Evolutionary conservation across 2,113 vertebrate genomes (phyloP), one percentile per base, ranked within the genome.

Genomic region (Syngnathus scovelli): DNA sequence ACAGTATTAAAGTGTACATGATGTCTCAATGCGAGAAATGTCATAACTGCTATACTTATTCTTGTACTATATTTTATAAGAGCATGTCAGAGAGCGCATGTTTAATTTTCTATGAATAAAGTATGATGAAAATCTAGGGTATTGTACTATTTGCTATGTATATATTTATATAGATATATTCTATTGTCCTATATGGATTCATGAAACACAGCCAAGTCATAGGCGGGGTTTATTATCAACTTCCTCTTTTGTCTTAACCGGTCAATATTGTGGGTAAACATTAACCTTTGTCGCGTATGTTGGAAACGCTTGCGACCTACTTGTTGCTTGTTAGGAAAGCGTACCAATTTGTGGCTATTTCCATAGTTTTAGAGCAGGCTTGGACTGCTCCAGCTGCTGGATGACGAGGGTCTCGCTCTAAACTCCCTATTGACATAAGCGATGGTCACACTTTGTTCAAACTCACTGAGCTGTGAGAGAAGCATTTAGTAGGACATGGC

Each of bases 261-360:
- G 71, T 70, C 77, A 72, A 39, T 70, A 71, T 83, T 75, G 74
- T 64, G 41, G 61, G 74, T 88, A 89, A 89, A 90, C 83, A 90
- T 89, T 89, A 88, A 89, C 88, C 74, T 16, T 66, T 1, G 71
- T 59, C 67, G 64, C 55, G 3, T 48, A 56, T 19, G 38, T 1
- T 13, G 10, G 2, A 23, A 16, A 44, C 3, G 18, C 2, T 16
- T 3, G 8, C 58, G 18, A 2, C 67, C 58, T 58, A 33, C 21
- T 64, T 36, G 39, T 1, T 61, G 23, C 23, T 23, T 23, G 23
- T 13, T 18, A 13, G 66, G 16, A 52, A 43, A 70, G 33, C 38
- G 21, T 0, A 15, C 64, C 58, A 63, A 75, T 52, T 52, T 48
- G 36, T 37, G 23, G 70, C 4, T 39, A 46, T 49, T 64, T 7